Conservation (phyloP, 2,797 vertebrate species). For the Coccyzus lansbergi region DNA sequence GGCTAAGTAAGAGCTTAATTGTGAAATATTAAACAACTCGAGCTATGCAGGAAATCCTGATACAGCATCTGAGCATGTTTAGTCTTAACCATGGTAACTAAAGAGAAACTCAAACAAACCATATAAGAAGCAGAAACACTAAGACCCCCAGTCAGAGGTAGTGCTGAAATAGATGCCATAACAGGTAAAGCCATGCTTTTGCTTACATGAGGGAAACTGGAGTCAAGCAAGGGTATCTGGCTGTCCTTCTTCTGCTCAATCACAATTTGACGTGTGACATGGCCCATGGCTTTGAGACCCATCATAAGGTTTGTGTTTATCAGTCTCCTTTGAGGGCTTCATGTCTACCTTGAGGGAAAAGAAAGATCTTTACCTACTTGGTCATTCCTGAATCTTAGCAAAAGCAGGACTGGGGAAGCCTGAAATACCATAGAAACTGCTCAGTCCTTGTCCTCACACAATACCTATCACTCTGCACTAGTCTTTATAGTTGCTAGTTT, state of each 20-base stretch:
- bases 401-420: background rate
- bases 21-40: background rate
- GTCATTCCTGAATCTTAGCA: background rate
- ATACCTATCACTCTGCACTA: background rate
- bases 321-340: background rate
- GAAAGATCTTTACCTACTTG: background rate
- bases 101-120: background rate
- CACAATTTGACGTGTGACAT: accelerated
- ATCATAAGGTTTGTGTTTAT: background rate
- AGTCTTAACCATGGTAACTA: background rate
- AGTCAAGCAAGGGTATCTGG: background rate
- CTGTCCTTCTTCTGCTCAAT: background rate
- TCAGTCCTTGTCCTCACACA: background rate
- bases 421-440: background rate
- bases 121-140: background rate
- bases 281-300: background rate
- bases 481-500: background rate
- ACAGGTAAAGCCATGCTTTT: background rate
- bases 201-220: background rate
- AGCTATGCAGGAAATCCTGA: background rate
- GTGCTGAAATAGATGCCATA: background rate
- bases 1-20: background rate
- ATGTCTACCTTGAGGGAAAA: background rate
- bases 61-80: background rate
- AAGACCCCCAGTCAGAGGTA: background rate